Evolutionary conservation across 1,140 invertebrate genomes (phyloP).

Genomic region (Scylla paramamosain): DNA sequence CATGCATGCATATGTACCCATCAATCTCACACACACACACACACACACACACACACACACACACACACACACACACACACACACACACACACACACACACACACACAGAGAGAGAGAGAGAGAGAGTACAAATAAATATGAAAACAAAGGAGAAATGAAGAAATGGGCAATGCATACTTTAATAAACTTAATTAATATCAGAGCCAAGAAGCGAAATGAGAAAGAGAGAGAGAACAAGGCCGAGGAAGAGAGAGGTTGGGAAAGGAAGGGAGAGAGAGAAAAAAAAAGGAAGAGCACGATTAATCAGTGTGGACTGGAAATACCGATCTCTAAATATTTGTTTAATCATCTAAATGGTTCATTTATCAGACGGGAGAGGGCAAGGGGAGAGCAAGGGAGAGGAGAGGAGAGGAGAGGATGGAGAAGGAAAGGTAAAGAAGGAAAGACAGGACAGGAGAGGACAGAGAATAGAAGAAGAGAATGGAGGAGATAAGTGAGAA

Average conservation of each 20-base stretch:
- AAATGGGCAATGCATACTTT: neutral
- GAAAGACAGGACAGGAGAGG: neutral
- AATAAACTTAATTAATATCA: neutral
- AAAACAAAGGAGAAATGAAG: neutral
- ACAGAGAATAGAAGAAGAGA: neutral
- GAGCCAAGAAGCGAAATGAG: neutral
- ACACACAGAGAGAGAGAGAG: neutral
- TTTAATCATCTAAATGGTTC: constrained; percentile 56
- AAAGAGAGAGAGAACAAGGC: neutral
- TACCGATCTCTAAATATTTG: constrained; percentile 63
- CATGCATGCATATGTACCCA: no score
- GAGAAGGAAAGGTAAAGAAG: neutral
- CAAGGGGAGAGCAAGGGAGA: neutral
- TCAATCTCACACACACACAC: constrained; percentile 42
- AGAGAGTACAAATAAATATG: neutral
- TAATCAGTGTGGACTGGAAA: constrained; percentile 59
- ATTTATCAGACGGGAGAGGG: constrained; percentile 43
- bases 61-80: constrained; percentile 46
- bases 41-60: constrained; percentile 46
- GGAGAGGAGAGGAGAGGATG: neutral
- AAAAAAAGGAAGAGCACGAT: neutral
- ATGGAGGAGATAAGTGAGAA: neutral
- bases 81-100: constrained; percentile 42
- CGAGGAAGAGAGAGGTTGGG: neutral
- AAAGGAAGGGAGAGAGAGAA: neutral